A percentile compares a stretch with the other conserved stretches of the same genome.
phyloP scores from a whole-genome alignment of 2,888 invertebrate species.

The Chaetogeoica ovagalla region DNA sequence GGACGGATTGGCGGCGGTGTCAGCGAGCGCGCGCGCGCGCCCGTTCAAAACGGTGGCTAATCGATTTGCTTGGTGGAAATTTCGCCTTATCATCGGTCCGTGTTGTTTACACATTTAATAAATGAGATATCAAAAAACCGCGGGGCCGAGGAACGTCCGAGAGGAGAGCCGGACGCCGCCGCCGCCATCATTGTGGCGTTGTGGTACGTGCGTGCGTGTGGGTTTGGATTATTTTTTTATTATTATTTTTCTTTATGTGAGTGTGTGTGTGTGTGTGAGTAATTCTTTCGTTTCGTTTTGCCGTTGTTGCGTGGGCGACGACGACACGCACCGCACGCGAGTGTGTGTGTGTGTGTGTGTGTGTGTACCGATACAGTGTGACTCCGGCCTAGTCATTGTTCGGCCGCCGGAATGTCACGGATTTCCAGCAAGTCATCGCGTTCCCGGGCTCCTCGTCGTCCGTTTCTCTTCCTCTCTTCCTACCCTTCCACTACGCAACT shows the following conservation, averaged over 20 bases:
- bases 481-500: too few relatives aligned
- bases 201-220: background rate
- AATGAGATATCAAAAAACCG: constrained; percentile 45
- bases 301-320: constrained; percentile 51
- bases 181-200: constrained; percentile 27
- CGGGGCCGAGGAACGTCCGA: constrained; percentile 40
- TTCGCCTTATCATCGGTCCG: constrained; percentile 53
- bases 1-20: constrained; percentile 38
- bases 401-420: constrained; percentile 48
- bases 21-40: background rate
- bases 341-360: constrained; percentile 23
- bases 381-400: constrained; percentile 41
- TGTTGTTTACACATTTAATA: constrained; percentile 52
- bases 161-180: constrained; percentile 13
- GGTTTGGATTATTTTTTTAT: constrained; percentile 5
- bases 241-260: background rate
- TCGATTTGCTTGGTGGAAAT: constrained; percentile 51
- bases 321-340: constrained; percentile 13
- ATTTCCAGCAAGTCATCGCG: constrained; percentile 49
- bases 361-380: constrained; percentile 35
- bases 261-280: too few relatives aligned
- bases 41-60: constrained; percentile 49
- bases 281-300: constrained; percentile 17
- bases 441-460: constrained; percentile 37
- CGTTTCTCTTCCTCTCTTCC: background rate